Percentiles rank a stretch among this genome's conserved stretches.
Evolutionary conservation across 2,888 invertebrate species (phyloP).

Genomic region (Drosophila birchii): DNA sequence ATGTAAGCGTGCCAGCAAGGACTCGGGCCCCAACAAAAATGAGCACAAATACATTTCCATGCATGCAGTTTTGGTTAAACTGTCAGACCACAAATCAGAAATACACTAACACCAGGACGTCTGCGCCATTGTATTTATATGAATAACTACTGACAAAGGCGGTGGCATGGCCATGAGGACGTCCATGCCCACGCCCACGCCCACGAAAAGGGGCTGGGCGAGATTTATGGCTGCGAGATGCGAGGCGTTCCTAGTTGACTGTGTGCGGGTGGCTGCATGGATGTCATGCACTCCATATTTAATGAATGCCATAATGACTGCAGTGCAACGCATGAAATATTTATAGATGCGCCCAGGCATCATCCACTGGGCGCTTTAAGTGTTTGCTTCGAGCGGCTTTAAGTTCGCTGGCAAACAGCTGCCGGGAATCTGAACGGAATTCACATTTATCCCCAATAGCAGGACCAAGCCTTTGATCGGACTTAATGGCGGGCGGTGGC

Average conservation of each 20-base stretch:
- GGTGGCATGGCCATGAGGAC: constrained; percentile 35
- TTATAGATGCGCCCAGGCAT: constrained; percentile 61
- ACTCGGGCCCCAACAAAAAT: constrained; percentile 63
- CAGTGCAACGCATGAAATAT: constrained; percentile 80
- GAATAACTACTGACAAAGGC: constrained; percentile 75
- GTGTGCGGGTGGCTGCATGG: constrained; percentile 7
- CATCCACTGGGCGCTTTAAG: constrained; percentile 42
- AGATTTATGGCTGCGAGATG: constrained; percentile 76
- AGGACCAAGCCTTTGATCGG: constrained; percentile 20
- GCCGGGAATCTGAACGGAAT: constrained; percentile 31
- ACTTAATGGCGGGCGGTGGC: constrained; percentile 34
- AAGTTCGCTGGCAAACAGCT: constrained; percentile 42
- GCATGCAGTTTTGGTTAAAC: constrained; percentile 80
- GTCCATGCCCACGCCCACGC: constrained; percentile 1
- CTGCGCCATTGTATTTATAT: constrained; percentile 61
- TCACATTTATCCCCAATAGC: constrained; percentile 36
- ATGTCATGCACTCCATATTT: constrained; percentile 70
- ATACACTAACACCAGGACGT: constrained; percentile 73
- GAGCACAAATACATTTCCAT: constrained; percentile 80
- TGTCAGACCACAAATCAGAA: constrained; percentile 82
- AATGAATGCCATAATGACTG: constrained; percentile 81
- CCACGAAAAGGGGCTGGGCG: constrained; percentile 17
- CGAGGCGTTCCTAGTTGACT: constrained; percentile 64
- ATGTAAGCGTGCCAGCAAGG: constrained; percentile 69
- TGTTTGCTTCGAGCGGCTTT: constrained; percentile 36